Base-by-base conservation (phyloP, 2,888 invertebrate species). In the Nemoura dubitans region DNA sequence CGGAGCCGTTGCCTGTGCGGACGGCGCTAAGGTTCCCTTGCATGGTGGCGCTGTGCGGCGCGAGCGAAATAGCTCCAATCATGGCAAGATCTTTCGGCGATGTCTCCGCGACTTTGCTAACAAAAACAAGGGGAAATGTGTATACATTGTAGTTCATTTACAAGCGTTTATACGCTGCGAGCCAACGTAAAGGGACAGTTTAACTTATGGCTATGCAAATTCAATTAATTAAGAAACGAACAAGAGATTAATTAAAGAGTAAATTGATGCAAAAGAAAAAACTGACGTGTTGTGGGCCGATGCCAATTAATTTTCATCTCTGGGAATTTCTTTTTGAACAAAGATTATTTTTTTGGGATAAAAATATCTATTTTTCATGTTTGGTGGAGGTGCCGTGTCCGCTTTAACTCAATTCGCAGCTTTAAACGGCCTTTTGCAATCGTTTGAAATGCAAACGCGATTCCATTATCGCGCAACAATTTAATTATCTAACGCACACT, bases 181-280 rank as follows among this genome's bases (percentile, higher is more conserved):
- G 2, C 16, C 59, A 59, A 14, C 16, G 36, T 59, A 3, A 1
- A 21, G 59, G 21, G 59, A 59, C 59, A 59, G 59, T 59, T 59
- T 59, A 59, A 59, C 59, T 59, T 59, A 59, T 59, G 59, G 59
- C 59, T 59, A 59, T 59, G 59, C 59, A 59, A 59, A 59, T 59
- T 59, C 21, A 59, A 21, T 14, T 59, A 59, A 59, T 59, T 59
- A 59, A 59, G 59, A 59, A 59, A 59, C 59, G 59, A 59, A 59
- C 59, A 59, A 59, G 59, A 10, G 59, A 59, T 59, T 59, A 59
- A 59, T 59, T 59, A 59, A 59, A 59, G 21, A 1, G 1, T 59
- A 59, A 59, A 59, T 16, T 59, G 59, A 59, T 59, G 59, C 59
- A 59, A 59, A 59, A 21, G 59, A 59, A 59, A 21, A 21, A 59